Percentiles rank a stretch among this genome's conserved stretches.
phyloP scores from a whole-genome alignment of 2,888 invertebrate genomes.

The Sclerodermus sp. region DNA sequence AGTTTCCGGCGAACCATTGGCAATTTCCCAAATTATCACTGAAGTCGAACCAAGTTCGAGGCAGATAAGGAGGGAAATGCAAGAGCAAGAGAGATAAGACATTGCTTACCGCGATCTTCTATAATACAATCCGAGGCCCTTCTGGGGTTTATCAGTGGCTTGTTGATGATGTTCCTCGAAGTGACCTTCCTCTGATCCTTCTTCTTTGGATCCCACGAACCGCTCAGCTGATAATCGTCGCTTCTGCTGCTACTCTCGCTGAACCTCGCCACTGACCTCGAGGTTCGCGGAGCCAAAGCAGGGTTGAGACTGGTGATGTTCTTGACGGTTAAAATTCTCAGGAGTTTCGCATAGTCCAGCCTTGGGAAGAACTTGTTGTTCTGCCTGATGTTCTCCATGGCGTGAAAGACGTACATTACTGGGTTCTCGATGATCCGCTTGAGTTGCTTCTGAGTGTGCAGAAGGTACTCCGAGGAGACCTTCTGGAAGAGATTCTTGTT shows the following conservation, averaged over 20 bases:
- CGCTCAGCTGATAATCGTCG: not conserved
- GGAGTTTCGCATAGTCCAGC: slow-evolving; percentile 64
- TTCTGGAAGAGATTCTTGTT: slow-evolving; percentile 74
- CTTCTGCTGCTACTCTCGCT: not conserved
- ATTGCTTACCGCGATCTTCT: slow-evolving; percentile 46
- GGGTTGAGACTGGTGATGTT: slow-evolving; percentile 51
- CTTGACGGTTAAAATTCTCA: slow-evolving; percentile 63
- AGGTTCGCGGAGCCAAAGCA: slow-evolving; percentile 5
- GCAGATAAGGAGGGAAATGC: too few species aligned
- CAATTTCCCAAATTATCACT: too few species aligned
- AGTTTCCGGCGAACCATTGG: slow-evolving; percentile 1
- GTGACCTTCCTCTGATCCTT: not conserved
- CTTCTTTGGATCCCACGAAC: not conserved
- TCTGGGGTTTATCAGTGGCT: slow-evolving; percentile 37
- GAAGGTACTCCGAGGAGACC: slow-evolving; percentile 66
- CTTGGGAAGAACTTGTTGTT: slow-evolving; percentile 67
- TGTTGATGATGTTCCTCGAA: slow-evolving; percentile 23
- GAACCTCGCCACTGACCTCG: not conserved
- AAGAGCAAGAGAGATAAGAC: too few species aligned
- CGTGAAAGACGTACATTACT: slow-evolving; percentile 69
- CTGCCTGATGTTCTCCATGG: slow-evolving; percentile 70
- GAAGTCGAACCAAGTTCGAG: too few species aligned
- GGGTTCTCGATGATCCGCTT: slow-evolving; percentile 73
- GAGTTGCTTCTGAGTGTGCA: slow-evolving; percentile 68
- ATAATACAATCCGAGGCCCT: slow-evolving; percentile 44